Base-by-base conservation (phyloP, 2,888 invertebrate species). In the Biston stratarius region DNA sequence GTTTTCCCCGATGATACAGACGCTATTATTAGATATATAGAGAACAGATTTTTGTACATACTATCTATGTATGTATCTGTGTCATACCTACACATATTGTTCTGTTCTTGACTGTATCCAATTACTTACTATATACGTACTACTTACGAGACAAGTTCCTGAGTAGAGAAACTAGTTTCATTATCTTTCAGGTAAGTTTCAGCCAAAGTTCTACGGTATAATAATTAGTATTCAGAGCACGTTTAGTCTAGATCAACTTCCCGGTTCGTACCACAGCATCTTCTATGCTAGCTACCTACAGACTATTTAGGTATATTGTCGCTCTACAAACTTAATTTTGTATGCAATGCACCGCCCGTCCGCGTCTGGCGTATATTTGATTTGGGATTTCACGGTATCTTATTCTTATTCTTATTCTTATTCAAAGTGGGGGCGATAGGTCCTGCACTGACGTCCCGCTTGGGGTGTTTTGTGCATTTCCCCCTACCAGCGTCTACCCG, bases 291-390 rank as follows among this genome's bases (percentile, higher is more conserved):
- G 42, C 53, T 53, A 40, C 10, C 24, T 44, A 51, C 34, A 8
- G 11, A 51, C 42, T 44, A 8, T 24, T 24, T 24, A 24, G 24
- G 24, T 6, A 10, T 14, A 8, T 6, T 45, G 34, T 14, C 14
- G 10, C 24, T n/a, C 38, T 24, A 6, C 12, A 33, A 34, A 72
- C 24, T 49, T 72, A 75, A 64, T 83, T 88, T 83, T 73, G 81
- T 84, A 89, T 89, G 86, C 89, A 74, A 45, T 56, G 55, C 67
- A 48, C 67, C 69, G 24, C 24, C 24, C 24, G 24, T 24, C 56
- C 62, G n/a, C 63, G 79, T 82, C 83, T 85, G 86, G 80, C 79
- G 82, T 83, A 80, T 80, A 81, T 74, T 72, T 84, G 83, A 87
- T 85, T 87, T 85, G 75, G 83, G 75, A 81, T 84, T 84, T 86